phyloP scores from a whole-genome alignment of 2,888 invertebrate species.

The Selenia dentaria region DNA sequence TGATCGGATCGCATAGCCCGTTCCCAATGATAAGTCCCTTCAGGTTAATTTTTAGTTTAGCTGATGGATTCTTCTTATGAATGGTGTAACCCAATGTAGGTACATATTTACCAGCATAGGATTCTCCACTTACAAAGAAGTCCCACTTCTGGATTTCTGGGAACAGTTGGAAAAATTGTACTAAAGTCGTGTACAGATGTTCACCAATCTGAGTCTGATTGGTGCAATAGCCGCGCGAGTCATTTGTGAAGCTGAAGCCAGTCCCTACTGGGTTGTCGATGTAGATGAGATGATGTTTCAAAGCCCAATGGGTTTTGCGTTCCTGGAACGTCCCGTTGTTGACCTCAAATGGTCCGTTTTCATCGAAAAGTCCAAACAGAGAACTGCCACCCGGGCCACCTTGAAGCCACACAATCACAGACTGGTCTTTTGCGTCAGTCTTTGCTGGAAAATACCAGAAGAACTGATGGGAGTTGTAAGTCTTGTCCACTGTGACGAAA shows the following conservation, averaged over 20 bases:
- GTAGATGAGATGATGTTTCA: constrained; percentile 91
- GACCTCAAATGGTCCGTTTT: constrained; percentile 89
- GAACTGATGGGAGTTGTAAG: constrained; percentile 91
- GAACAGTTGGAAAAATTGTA: constrained; percentile 94
- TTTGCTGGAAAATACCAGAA: constrained; percentile 92
- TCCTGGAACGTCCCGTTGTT: constrained; percentile 66
- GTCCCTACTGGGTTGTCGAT: constrained; percentile 97
- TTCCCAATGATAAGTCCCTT: constrained; percentile 91
- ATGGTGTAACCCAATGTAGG: constrained; percentile 91
- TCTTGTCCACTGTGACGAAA: constrained; percentile 92
- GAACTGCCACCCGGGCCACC: constrained; percentile 94
- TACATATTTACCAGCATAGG: constrained; percentile 91
- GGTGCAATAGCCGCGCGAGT: constrained; percentile 89
- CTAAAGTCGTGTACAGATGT: constrained; percentile 90
- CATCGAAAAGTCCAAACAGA: constrained; percentile 90
- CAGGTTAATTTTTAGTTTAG: constrained; percentile 40
- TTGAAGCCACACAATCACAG: constrained; percentile 92
- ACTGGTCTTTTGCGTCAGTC: constrained; percentile 79
- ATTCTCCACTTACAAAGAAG: constrained; percentile 95
- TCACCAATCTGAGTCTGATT: constrained; percentile 92
- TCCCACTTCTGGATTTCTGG: constrained; percentile 88
- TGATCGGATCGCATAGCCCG: constrained; percentile 90
- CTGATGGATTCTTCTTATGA: constrained; percentile 61
- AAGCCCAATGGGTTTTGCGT: constrained; percentile 91
- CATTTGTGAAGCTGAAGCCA: constrained; percentile 94